Base-by-base conservation (phyloP, 2,888 invertebrate species). In the Sinhomidia bicolor region DNA sequence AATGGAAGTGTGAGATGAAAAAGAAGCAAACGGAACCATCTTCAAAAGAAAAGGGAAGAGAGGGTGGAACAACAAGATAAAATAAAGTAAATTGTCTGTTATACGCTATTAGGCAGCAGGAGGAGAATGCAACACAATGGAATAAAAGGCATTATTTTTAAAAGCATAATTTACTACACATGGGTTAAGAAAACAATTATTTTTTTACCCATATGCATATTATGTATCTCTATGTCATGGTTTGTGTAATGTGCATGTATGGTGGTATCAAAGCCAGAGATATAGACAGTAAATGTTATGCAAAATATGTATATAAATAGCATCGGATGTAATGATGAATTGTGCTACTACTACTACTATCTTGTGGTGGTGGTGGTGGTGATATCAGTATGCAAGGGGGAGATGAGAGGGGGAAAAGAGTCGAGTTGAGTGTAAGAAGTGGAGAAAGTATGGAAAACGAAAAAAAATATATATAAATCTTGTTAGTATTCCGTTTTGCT, bases 31-130 rank as follows among this genome's bases (percentile, higher is more conserved):
- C 76, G 26, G 76, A 44, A 20, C 84, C n/a, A 68, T 51, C 41
- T 65, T 44, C 36, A 32, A 80, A 62, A 68, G 54, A 65, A 82
- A 68, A 62, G 57, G 12, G 32, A 26, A 41, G 29, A 32, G 60
- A 62, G 20, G 47, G 71, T 83, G 74, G 36, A 83, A 57, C 54
- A 83, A 83, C 57, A 83, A 71, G 54, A 71, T 83, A 83, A 71
- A 20, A 71, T 20, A 84, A 68, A 51, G 65, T 65, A 85, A 78
- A 68, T 76, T 65, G 78, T 79, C 47, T 85, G 32, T 65, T 81
- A 62, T 76, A 54, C 62, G 44, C 62, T 65, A 85, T 85, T 76
- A 85, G 36, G 36, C 51, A 29, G 41, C 51, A 51, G 47, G 17
- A 82, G 83, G 26, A 62, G 14, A 12, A 10, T 14, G 62, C 62